Conservation (phyloP, 1,140 invertebrate genomes). For the Ceratina japonica region DNA sequence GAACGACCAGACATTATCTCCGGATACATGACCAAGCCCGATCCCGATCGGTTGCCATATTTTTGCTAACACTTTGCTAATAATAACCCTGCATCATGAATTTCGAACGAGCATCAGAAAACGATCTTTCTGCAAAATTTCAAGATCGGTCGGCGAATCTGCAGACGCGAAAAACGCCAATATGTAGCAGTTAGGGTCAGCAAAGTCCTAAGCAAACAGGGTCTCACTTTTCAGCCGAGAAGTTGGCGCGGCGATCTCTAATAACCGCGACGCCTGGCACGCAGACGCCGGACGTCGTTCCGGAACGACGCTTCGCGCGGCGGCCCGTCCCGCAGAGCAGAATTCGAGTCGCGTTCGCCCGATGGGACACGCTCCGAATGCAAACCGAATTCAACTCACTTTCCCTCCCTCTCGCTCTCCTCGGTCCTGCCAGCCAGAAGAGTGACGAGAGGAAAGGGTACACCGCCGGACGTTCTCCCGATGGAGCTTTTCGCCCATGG, state of each 20-base stretch:
- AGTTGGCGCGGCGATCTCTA: conserved; percentile 22
- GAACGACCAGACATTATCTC: no score
- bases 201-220: conserved; percentile 38
- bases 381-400: conserved; percentile 50
- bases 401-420: background rate
- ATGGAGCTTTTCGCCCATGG: conserved; percentile 50
- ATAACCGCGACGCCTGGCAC: conserved; percentile 35
- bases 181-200: conserved; percentile 6
- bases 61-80: no score
- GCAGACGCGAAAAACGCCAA: background rate
- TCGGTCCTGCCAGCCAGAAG: conserved; percentile 6
- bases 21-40: background rate
- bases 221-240: conserved; percentile 2
- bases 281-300: conserved; percentile 15
- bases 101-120: background rate
- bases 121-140: no score
- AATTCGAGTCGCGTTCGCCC: conserved; percentile 60
- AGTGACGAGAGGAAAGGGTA: conserved; percentile 17
- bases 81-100: background rate
- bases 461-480: conserved; percentile 22
- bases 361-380: conserved; percentile 57
- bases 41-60: background rate
- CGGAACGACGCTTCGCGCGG: conserved; percentile 37
- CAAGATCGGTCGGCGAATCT: background rate
- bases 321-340: background rate